Evolutionary conservation across 2,113 vertebrate genomes (phyloP), one percentile per base, ranked within the genome.

Genomic region (Oenanthe oenanthe): DNA sequence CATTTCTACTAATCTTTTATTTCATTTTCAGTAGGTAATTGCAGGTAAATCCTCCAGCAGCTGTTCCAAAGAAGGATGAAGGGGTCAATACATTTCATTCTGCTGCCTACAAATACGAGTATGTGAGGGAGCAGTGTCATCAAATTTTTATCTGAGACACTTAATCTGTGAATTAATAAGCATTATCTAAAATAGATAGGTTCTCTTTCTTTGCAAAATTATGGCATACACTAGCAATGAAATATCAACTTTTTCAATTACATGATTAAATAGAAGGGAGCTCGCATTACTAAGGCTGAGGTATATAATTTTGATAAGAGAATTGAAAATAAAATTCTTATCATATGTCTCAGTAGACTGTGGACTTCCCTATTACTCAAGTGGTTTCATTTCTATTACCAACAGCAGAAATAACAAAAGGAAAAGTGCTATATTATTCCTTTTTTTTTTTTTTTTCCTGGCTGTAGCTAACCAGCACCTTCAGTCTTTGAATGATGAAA

Each of bases 1-100:
- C 87, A 94, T 86, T 97, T 92, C 57, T 63, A 75, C 90, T 97
- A 94, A 96, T 95, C 95, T 97, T 97, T 96, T 96, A 96, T 97
- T 97, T 96, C 70, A 67, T 96, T 97, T 96, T 96, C 83, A 54
- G 86, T 48, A 21, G 84, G 78, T 96, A 95, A 93, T 85, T 88
- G 88, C 96, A 97, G 96, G 94, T 96, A 96, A 96, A 94, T 88
- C 65, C 76, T 92, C 62, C 94, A 86, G 79, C 61, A 85, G 61
- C 71, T 75, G n/a, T 40, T 90, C 29, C 48, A 54, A 84, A 88
- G 74, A 56, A 73, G 74, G 62, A 70, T 81, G 75, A 85, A 83
- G 58, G 50, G 22, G 72, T 82, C 92, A 85, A 82, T 93, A 63
- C 10, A 17, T 81, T 91, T 87, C 5, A 42, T 68, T 78, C 57